phyloP scores from a whole-genome alignment of 2,888 invertebrate species.

The Scaptomyza cyrtandrae region DNA sequence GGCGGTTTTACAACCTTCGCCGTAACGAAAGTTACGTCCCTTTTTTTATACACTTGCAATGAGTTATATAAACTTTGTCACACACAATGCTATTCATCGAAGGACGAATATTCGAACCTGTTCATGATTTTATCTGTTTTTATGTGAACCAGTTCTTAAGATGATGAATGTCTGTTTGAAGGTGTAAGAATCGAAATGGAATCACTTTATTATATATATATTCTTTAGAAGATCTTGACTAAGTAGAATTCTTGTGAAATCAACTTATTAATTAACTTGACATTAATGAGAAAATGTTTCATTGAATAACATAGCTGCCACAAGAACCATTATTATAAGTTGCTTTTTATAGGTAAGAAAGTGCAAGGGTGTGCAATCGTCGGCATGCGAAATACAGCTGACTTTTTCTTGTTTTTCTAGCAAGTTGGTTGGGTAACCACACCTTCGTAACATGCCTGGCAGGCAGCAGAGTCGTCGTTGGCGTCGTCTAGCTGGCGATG shows the following conservation, averaged over 20 bases:
- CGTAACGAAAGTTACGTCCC: constrained; percentile 40
- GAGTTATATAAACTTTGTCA: not conserved
- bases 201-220: too few species aligned
- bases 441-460: constrained; percentile 56
- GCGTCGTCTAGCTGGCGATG: constrained; percentile 73
- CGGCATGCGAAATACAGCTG: not conserved
- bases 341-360: too few species aligned
- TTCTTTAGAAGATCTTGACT: too few species aligned
- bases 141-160: too few species aligned
- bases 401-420: constrained; percentile 9
- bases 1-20: constrained; percentile 81
- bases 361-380: not conserved
- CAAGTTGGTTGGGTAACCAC: constrained; percentile 50
- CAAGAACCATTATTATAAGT: too few species aligned
- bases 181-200: too few species aligned
- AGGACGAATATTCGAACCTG: not conserved
- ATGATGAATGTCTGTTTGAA: too few species aligned
- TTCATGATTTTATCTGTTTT: not conserved
- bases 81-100: not conserved
- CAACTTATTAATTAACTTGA: too few species aligned
- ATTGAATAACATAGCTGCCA: too few species aligned
- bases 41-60: constrained; percentile 12
- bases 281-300: too few species aligned
- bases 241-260: too few species aligned
- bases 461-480: constrained; percentile 36